Evolutionary conservation across 2,888 invertebrate species (phyloP), one percentile per base, ranked within the genome.

Genomic region (Yponomeuta cagnagella): DNA sequence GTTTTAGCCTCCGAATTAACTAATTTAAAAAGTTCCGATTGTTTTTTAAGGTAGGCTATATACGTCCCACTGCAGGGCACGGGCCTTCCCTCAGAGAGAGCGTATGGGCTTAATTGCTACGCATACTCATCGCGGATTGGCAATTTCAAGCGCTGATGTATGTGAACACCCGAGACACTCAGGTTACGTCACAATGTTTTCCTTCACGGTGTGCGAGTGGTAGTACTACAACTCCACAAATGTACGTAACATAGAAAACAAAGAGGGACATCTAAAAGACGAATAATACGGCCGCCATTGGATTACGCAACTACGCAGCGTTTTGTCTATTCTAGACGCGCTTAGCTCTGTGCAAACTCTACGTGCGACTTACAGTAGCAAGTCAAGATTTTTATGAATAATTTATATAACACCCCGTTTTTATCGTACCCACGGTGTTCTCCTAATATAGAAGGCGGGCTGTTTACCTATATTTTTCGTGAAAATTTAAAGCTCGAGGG

Each of bases 371-470:
- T 74, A 73, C 73, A 73, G 73, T 70, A 74, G 75, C 72, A 79
- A 83, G 83, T 83, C 83, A 84, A 87, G 86, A 87, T 87, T 89
- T 88, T 86, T 89, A 89, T 89, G 88, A 90, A 89, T 88, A 87
- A 89, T 89, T 88, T 87, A 90, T 89, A 77, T 79, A 75, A 80
- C 82, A 80, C 80, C 80, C 73, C 80, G 80, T 85, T 87, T 86
- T 88, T 87, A 85, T 87, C 84, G 80, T 76, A 76, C 71, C 65
- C n/a, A 37, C 15, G 58, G 37, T 66, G 48, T 70, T 69, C 52
- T 71, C 71, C 69, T 66, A 65, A 65, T 71, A 69, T 63, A 58
- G 64, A 48, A 64, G 63, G 23, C 70, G 70, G 15, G n/a, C 58
- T 70, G 63, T 70, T 70, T 70, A 52, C 68, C 68, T 52, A 37